phyloP scores from a whole-genome alignment of 30 jellyfish, hydroid and myxozoan species.

The Mastigias papua region DNA sequence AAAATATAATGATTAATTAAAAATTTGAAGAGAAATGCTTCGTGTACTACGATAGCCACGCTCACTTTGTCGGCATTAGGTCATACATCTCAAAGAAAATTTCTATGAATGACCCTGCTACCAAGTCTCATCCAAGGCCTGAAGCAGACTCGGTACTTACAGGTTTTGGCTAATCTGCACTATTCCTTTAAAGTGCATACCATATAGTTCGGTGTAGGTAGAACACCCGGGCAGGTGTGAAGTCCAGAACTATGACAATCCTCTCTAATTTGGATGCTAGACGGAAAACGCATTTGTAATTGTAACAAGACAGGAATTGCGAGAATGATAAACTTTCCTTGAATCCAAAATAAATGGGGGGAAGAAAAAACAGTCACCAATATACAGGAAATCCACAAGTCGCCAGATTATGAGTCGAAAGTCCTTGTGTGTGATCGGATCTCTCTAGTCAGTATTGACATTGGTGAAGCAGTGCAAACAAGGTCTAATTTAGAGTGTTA shows the following conservation, averaged over 20 bases:
- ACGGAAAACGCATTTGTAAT: neutral
- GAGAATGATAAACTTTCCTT: neutral
- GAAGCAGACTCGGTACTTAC: too few relatives aligned
- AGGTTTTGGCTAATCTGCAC: too few relatives aligned
- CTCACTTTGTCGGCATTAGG: too few relatives aligned
- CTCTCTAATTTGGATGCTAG: neutral
- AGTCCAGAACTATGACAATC: neutral
- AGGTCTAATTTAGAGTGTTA: neutral
- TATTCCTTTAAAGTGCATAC: neutral
- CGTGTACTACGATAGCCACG: too few relatives aligned
- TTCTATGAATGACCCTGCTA: too few relatives aligned
- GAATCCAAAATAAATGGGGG: neutral
- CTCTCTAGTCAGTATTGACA: neutral
- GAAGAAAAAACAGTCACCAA: slow-evolving; percentile 1
- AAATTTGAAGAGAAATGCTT: too few relatives aligned
- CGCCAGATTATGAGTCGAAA: slow-evolving; percentile 16
- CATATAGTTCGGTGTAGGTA: neutral
- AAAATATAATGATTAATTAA: too few relatives aligned
- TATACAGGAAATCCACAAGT: slow-evolving; percentile 2
- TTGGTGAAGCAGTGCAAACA: neutral
- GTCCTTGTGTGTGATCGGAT: neutral
- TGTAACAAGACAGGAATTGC: neutral
- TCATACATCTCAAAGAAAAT: too few relatives aligned
- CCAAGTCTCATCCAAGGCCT: too few relatives aligned
- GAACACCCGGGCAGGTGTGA: neutral